Conservation (phyloP, 2,797 vertebrate genomes). For the Decapterus maruadsi region DNA sequence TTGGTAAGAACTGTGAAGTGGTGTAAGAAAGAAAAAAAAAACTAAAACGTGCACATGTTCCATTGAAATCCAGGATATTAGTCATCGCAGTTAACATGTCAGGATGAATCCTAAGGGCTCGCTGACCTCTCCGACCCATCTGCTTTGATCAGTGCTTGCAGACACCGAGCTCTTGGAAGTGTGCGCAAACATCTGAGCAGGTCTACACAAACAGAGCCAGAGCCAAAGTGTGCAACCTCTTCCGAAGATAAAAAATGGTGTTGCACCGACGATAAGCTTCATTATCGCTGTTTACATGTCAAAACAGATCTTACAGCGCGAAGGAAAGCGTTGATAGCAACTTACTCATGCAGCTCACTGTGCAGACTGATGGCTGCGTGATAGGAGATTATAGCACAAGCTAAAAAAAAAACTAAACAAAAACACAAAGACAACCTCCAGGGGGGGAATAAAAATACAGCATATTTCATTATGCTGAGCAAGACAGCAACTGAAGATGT, state of each 20-base stretch:
- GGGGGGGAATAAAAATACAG: neutral
- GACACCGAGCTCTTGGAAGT: slow-evolving; percentile 27
- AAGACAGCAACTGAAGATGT: neutral
- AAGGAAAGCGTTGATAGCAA: slow-evolving; percentile 2
- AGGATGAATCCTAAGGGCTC: slow-evolving; percentile 22
- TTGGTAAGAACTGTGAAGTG: neutral
- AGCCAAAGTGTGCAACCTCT: slow-evolving; percentile 2
- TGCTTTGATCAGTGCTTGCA: slow-evolving; percentile 49
- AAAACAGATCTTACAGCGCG: slow-evolving; percentile 10
- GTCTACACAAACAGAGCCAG: slow-evolving; percentile 23
- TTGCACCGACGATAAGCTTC: neutral
- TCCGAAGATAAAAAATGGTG: slow-evolving; percentile 16
- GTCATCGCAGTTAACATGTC: slow-evolving; percentile 7
- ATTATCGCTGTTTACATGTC: slow-evolving; percentile 17
- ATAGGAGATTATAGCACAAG: neutral
- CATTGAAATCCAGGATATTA: neutral
- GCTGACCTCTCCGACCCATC: slow-evolving; percentile 38
- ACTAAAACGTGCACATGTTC: slow-evolving; percentile 1
- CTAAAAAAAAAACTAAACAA: neutral
- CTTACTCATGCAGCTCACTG: neutral
- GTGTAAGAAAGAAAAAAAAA: neutral
- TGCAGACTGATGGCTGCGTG: slow-evolving; percentile 1
- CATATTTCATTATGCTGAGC: neutral
- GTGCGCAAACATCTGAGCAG: neutral
- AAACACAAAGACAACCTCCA: neutral